phyloP scores from a whole-genome alignment of 2,888 invertebrate species.

The Scaptomyza reducta region DNA sequence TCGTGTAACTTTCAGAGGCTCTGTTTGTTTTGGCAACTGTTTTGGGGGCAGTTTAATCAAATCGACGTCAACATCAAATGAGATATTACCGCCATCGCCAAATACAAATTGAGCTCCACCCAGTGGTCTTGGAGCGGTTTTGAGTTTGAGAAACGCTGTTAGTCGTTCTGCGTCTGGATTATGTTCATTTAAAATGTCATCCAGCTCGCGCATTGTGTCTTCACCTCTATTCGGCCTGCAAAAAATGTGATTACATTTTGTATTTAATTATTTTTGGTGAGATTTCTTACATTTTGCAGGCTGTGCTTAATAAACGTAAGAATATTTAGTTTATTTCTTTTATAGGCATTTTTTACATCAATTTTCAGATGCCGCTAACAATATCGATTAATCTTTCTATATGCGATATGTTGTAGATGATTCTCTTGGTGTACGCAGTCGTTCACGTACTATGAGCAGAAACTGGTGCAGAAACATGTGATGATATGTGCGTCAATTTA shows the following conservation, averaged over 20 bases:
- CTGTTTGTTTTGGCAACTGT: background rate
- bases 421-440: no score
- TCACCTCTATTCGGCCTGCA: slow-evolving; percentile 28
- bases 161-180: slow-evolving; percentile 18
- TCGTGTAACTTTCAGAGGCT: background rate
- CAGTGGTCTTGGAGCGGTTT: slow-evolving; percentile 4
- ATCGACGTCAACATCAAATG: slow-evolving; percentile 48
- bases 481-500: no score
- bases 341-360: no score
- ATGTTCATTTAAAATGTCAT: slow-evolving; percentile 24
- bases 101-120: slow-evolving; percentile 13
- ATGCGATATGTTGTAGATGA: no score
- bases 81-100: slow-evolving; percentile 22
- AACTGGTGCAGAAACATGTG: no score
- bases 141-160: slow-evolving; percentile 24
- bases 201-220: slow-evolving; percentile 35
- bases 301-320: no score
- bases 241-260: background rate
- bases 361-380: no score
- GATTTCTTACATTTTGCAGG: slow-evolving; percentile 16
- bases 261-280: no score
- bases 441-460: no score
- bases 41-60: slow-evolving; percentile 21
- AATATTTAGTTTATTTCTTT: no score
- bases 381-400: no score